phyloP scores from a whole-genome alignment of 2,113 vertebrate species.

The Apteryx owenii region DNA sequence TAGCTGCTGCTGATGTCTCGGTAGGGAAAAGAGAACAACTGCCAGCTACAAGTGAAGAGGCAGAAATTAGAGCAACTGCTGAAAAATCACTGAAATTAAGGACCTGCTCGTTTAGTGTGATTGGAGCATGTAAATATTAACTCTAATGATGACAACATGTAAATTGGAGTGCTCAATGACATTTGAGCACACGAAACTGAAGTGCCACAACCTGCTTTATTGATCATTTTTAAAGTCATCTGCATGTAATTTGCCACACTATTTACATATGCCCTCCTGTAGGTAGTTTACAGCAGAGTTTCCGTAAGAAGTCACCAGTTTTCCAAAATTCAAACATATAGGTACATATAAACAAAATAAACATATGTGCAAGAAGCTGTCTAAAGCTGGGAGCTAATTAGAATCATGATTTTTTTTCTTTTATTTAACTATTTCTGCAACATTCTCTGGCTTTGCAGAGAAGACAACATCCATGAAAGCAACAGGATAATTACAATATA shows the following conservation, averaged over 20 bases:
- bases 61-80: constrained; percentile 62
- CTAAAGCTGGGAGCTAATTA: not conserved
- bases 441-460: not conserved
- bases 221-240: constrained; percentile 44
- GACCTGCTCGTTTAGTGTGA: constrained; percentile 66
- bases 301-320: not conserved
- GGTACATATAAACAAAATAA: not conserved
- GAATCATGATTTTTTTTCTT: not conserved
- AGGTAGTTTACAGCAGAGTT: not conserved
- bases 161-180: constrained; percentile 70
- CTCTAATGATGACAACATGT: constrained; percentile 63
- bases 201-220: constrained; percentile 58
- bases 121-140: constrained; percentile 74
- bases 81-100: constrained; percentile 69
- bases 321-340: not conserved
- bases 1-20: not conserved
- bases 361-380: not conserved
- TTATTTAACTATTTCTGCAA: not conserved
- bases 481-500: not conserved
- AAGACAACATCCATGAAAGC: not conserved
- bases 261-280: not conserved
- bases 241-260: constrained; percentile 13
- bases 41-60: constrained; percentile 58
- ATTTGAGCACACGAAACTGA: constrained; percentile 45
- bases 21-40: constrained; percentile 2